Evolutionary conservation across 2,113 vertebrate species (phyloP).

Genomic region (Pogona vitticeps): DNA sequence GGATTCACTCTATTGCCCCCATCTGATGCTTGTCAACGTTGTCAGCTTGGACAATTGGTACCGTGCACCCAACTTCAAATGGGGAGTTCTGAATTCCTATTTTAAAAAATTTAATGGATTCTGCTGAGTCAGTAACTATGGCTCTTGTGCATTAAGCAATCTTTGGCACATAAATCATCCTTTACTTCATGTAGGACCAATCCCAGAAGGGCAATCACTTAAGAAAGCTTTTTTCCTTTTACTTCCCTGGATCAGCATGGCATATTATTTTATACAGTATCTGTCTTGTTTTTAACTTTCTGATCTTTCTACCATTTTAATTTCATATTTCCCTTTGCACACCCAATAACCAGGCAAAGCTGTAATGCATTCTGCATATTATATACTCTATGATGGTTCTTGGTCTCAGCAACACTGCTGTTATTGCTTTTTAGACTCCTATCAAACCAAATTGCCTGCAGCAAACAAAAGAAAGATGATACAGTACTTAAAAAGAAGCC

Average conservation of each 20-base stretch:
- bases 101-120: slow-evolving; percentile 1
- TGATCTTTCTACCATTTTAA: background rate
- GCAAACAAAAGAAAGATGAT: background rate
- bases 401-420: background rate
- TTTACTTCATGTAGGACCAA: background rate
- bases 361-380: background rate
- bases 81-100: no score
- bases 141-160: background rate
- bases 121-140: background rate
- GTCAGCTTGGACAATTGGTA: background rate
- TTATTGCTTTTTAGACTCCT: background rate
- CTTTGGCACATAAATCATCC: background rate
- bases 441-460: background rate
- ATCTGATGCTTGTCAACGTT: background rate
- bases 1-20: background rate
- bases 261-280: background rate
- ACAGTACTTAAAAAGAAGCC: background rate
- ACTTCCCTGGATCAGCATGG: no score
- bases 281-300: background rate
- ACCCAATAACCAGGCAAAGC: background rate
- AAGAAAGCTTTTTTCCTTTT: background rate
- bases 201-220: no score
- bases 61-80: background rate
- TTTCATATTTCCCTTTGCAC: background rate
- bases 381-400: background rate